phyloP scores from a whole-genome alignment of 2,888 invertebrate genomes.

The Tipula confusa region DNA sequence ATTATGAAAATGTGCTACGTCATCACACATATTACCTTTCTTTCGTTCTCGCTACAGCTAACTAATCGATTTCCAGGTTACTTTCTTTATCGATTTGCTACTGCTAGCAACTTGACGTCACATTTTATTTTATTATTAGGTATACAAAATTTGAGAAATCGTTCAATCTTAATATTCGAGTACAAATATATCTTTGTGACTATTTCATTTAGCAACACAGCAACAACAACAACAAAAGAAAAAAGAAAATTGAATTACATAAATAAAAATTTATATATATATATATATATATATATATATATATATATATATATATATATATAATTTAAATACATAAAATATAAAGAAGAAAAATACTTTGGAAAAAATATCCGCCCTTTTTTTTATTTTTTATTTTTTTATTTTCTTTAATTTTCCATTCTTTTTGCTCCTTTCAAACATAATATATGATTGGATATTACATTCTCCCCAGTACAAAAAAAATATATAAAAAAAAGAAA shows the following conservation, averaged over 20 bases:
- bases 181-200: conserved; percentile 20
- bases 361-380: conserved; percentile 25
- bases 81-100: neutral
- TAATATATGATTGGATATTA: conserved; percentile 25
- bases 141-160: neutral
- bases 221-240: no score
- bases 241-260: neutral
- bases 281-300: neutral
- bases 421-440: conserved; percentile 21
- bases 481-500: neutral
- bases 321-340: neutral
- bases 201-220: neutral
- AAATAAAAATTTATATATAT: neutral
- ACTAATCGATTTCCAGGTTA: neutral
- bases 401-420: conserved; percentile 8
- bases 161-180: neutral
- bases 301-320: neutral
- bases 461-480: neutral
- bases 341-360: conserved; percentile 14
- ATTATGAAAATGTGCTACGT: neutral
- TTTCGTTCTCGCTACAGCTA: no score
- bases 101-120: neutral
- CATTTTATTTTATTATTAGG: neutral
- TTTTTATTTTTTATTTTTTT: no score
- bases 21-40: neutral